phyloP scores from a whole-genome alignment of 2,888 invertebrate species.

The Galerucella calmariensis region DNA sequence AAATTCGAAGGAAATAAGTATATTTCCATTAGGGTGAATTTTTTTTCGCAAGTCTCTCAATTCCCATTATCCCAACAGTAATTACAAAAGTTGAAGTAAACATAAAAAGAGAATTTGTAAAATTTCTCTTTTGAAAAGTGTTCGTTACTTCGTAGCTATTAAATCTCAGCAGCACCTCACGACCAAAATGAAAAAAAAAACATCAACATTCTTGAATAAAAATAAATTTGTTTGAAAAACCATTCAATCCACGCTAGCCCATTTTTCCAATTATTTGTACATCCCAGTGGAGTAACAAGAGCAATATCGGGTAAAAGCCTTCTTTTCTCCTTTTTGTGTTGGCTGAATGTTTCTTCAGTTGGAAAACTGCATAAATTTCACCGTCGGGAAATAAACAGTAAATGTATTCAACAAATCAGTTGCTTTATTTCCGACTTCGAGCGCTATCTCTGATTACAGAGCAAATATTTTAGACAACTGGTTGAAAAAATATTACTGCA shows the following conservation, averaged over 20 bases:
- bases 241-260: conserved; percentile 36
- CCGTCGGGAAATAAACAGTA: conserved; percentile 39
- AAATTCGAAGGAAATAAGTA: background rate
- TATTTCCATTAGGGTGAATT: conserved; percentile 20
- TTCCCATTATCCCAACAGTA: conserved; percentile 26
- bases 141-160: conserved; percentile 33
- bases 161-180: conserved; percentile 34
- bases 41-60: conserved; percentile 16
- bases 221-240: conserved; percentile 38
- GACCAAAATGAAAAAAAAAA: conserved; percentile 28
- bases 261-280: conserved; percentile 39
- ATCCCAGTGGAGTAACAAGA: conserved; percentile 37
- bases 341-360: conserved; percentile 41
- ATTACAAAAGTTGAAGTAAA: conserved; percentile 31
- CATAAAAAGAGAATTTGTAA: conserved; percentile 29
- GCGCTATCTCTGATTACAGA: conserved; percentile 26
- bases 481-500: background rate
- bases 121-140: conserved; percentile 32
- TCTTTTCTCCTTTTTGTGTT: conserved; percentile 32
- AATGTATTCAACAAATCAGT: conserved; percentile 44
- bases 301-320: conserved; percentile 40
- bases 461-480: background rate
- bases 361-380: conserved; percentile 45
- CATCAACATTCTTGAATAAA: conserved; percentile 36
- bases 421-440: conserved; percentile 33